These are phyloP conservation scores for Hirtodrosophila duncani DNA, from an alignment of 2,888 invertebrate species.

Conservation along the genomic window DNA sequence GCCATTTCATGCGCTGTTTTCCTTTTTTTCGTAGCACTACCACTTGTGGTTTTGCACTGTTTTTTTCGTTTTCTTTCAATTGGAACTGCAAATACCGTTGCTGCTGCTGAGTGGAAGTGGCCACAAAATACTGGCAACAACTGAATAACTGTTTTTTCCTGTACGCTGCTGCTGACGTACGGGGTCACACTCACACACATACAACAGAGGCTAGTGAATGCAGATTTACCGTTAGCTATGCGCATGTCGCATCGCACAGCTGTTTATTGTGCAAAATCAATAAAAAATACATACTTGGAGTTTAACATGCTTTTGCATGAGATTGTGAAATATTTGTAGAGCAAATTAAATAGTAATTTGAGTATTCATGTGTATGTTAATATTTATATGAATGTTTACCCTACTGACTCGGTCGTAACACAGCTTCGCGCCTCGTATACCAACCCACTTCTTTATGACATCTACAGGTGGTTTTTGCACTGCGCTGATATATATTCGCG, in stretches of 20 bases:
- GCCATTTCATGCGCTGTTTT: no score
- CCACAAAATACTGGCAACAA: conserved; percentile 62
- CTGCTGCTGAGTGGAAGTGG: conserved; percentile 19
- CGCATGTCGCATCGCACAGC: conserved; percentile 37
- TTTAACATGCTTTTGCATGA: no score
- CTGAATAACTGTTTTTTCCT: conserved; percentile 59
- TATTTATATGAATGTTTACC: no score
- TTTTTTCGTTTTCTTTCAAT: conserved; percentile 15
- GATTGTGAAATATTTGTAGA: no score
- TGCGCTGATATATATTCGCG: conserved; percentile 1
- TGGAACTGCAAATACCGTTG: conserved; percentile 13
- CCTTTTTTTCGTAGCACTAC: conserved; percentile 22
- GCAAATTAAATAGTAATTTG: no score
- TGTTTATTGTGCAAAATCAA: conserved; percentile 39
- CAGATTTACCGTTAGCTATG: conserved; percentile 31
- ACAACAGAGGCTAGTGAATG: conserved; percentile 5
- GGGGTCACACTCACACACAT: conserved; percentile 3
- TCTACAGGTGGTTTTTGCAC: conserved; percentile 41
- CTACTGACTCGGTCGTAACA: no score
- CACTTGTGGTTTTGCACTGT: conserved; percentile 57
- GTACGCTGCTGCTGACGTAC: conserved; percentile 33
- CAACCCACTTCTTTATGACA: no score
- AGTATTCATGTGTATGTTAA: no score
- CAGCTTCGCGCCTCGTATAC: neutral
- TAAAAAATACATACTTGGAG: conserved; percentile 9